Percentiles rank a stretch among this genome's conserved stretches.
Evolutionary conservation across 2,888 invertebrate species (phyloP).

Genomic region (Auanema freiburgensis): DNA sequence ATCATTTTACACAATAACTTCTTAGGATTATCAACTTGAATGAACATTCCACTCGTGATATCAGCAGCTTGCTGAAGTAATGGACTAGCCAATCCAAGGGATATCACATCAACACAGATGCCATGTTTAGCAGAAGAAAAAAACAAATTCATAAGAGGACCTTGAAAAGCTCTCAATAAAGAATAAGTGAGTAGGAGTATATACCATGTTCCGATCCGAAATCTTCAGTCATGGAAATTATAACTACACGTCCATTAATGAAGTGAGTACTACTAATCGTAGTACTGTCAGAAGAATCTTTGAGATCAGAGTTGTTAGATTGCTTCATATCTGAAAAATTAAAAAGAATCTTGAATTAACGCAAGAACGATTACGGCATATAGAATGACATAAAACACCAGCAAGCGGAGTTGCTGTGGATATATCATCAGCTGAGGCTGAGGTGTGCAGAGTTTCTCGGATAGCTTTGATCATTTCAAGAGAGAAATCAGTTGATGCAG

Average conservation of each 20-base stretch:
- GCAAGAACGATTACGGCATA: slow-evolving; percentile 33
- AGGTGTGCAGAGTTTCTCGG: slow-evolving; percentile 15
- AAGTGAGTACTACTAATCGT: slow-evolving; percentile 1
- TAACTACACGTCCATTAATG: slow-evolving; percentile 28
- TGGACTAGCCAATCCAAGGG: slow-evolving; percentile 35
- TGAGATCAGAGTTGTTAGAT: slow-evolving; percentile 6
- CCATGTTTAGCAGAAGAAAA: slow-evolving; percentile 43
- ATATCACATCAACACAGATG: slow-evolving; percentile 41
- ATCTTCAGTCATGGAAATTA: slow-evolving; percentile 33
- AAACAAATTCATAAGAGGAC: slow-evolving; percentile 43
- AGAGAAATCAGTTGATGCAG: slow-evolving; percentile 26
- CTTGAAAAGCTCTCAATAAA: background rate
- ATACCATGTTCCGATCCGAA: slow-evolving; percentile 38
- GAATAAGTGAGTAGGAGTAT: background rate
- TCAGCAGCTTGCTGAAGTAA: slow-evolving; percentile 47
- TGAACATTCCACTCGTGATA: slow-evolving; percentile 43
- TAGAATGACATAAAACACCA: slow-evolving; percentile 36
- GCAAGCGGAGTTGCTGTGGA: slow-evolving; percentile 27
- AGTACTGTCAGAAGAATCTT: background rate
- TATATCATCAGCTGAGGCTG: slow-evolving; percentile 17
- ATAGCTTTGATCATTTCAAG: slow-evolving; percentile 23
- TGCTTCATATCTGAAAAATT: slow-evolving; percentile 16
- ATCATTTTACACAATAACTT: slow-evolving; percentile 24
- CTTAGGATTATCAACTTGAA: slow-evolving; percentile 20
- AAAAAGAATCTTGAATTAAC: background rate